These are phyloP conservation scores for Acrocephalus arundinaceus DNA, from an alignment of 2,113 vertebrate species.

Conservation along the genomic window DNA sequence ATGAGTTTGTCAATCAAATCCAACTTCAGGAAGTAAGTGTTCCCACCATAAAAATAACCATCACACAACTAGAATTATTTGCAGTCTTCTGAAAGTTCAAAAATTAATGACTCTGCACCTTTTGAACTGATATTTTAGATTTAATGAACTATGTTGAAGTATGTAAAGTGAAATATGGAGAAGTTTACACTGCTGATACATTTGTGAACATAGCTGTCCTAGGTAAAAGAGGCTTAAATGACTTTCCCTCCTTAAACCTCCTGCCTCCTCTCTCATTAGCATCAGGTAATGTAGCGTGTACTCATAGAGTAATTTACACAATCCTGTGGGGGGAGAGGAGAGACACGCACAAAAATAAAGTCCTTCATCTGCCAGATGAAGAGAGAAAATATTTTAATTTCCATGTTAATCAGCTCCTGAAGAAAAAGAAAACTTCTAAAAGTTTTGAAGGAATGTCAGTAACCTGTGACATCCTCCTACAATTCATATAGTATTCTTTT, in stretches of 20 bases:
- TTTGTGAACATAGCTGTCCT: background rate
- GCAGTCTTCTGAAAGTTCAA: background rate
- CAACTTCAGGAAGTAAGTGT: constrained; percentile 8
- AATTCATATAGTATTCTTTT: background rate
- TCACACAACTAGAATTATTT: constrained; percentile 1
- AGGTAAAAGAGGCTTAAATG: background rate
- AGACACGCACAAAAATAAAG: background rate
- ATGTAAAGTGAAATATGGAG: background rate
- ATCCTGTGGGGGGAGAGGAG: fast-evolving
- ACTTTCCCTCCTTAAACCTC: background rate
- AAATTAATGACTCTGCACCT: constrained; percentile 12
- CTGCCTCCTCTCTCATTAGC: background rate
- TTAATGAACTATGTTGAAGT: background rate
- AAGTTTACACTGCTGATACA: background rate
- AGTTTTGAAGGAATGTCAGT: background rate
- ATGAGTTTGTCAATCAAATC: constrained; percentile 36
- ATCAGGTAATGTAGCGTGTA: background rate
- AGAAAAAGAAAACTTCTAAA: background rate
- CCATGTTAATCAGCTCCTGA: background rate
- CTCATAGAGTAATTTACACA: background rate
- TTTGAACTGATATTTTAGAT: background rate
- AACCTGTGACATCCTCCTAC: background rate
- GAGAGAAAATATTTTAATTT: background rate
- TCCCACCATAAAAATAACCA: background rate
- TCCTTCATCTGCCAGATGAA: background rate